These are phyloP conservation scores for Toxostoma redivivum DNA, from an alignment of 2,113 vertebrate species.

Conservation along the genomic window DNA sequence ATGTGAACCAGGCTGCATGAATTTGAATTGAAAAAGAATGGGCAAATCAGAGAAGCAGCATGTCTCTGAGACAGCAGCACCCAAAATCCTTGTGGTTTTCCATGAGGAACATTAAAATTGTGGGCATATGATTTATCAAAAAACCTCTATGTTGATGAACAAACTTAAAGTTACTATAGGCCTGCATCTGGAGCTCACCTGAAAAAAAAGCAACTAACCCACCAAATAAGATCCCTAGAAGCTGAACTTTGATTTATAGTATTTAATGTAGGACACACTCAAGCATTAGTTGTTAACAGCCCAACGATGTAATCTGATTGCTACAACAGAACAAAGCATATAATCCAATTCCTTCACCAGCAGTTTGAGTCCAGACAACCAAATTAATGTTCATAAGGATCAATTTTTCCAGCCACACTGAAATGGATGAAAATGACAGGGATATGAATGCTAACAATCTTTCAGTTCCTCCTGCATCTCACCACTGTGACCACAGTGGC, in stretches of 20 bases:
- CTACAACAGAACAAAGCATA: background rate
- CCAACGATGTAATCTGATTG: background rate
- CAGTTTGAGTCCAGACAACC: background rate
- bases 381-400: background rate
- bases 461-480: background rate
- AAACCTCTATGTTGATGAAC: background rate
- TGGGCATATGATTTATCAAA: background rate
- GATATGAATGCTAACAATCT: background rate
- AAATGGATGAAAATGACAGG: background rate
- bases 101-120: background rate
- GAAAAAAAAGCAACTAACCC: background rate
- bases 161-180: background rate
- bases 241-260: background rate
- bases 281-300: background rate
- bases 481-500: background rate
- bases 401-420: background rate
- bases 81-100: background rate
- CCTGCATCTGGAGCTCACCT: background rate
- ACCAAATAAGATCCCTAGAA: background rate
- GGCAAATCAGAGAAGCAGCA: background rate
- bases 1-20: background rate
- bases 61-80: background rate
- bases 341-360: background rate
- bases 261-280: background rate
- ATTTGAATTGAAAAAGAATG: background rate